Base-by-base conservation (phyloP, 2,113 vertebrate genomes). In the Sturnira hondurensis region DNA sequence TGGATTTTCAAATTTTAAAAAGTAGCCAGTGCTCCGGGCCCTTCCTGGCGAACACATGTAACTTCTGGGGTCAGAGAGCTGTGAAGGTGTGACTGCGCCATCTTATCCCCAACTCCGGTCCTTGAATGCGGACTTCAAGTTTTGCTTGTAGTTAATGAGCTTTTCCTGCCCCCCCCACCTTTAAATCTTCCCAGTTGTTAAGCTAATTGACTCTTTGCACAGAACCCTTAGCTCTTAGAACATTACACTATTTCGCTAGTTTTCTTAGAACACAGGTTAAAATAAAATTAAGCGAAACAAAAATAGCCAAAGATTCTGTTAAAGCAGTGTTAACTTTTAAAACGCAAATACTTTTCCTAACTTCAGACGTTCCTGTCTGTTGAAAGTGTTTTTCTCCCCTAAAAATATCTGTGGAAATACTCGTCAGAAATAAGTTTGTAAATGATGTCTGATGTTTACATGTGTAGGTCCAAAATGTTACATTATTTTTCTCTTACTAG, bases 41-140 rank as follows among this genome's bases (percentile, higher is more conserved):
- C 45, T 93, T 56, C n/a, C 52, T 31, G 1, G 58, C 36, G 70
- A 89, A 90, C 22, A 5, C 26, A 16, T 0, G 47, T 24, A 52
- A 58, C 86, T 93, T 71, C 36, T 54, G 73, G 36, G 74, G 24
- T 67, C 77, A 1, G 56, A 86, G 26, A 47, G 67, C 73, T 38
- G 16, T 52, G 86, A 94, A 96, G 88, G 82, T 93, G 0, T 71
- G 89, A 74, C 96, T 76, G 20, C 94, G 94, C 96, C 97, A 95
- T 94, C 61, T 97, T 93, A 91, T 50, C 56, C 80, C 33, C 20
- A 67, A 26, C 47, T 45, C 80, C 0, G 24, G 65, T 19, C 41
- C 92, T 86, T 74, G 6, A 16, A 73, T 56, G 58, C 28, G 22
- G 80, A 38, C 43, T 38, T 19, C 22, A 81, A 85, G n/a, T 33